Conservation (phyloP, 2,888 invertebrate species). For the Eupithecia exiguata region DNA sequence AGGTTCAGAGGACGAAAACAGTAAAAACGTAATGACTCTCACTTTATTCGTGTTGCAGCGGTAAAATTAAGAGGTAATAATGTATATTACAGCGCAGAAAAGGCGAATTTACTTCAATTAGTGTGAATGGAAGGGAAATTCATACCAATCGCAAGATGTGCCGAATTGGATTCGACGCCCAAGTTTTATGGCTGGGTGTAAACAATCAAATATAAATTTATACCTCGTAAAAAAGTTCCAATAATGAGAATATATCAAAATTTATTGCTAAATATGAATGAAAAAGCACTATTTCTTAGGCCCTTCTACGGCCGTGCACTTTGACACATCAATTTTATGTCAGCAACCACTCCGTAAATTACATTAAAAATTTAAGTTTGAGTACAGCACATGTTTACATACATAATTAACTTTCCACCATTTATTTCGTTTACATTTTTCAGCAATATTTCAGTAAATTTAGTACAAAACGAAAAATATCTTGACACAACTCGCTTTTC, state of each 20-base stretch:
- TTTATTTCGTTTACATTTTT: slow-evolving; percentile 62
- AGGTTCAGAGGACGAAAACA: neutral
- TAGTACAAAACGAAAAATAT: slow-evolving; percentile 72
- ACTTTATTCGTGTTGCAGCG: neutral
- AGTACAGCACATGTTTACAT: slow-evolving; percentile 42
- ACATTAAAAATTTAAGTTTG: slow-evolving; percentile 21
- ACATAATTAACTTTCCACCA: slow-evolving; percentile 49
- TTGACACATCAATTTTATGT: slow-evolving; percentile 74
- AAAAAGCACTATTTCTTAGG: slow-evolving; percentile 66
- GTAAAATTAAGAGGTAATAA: neutral
- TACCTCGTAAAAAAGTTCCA: slow-evolving; percentile 13
- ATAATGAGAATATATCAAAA: slow-evolving; percentile 40
- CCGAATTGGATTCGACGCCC: slow-evolving; percentile 61
- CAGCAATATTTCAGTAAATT: slow-evolving; percentile 43
- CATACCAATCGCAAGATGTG: slow-evolving; percentile 67
- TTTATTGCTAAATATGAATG: slow-evolving; percentile 55
- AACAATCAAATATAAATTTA: slow-evolving; percentile 12
- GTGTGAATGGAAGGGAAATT: slow-evolving; percentile 59
- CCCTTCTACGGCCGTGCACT: slow-evolving; percentile 67
- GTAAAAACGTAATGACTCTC: neutral
- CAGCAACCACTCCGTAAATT: slow-evolving; percentile 42
- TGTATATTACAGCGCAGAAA: slow-evolving; percentile 24
- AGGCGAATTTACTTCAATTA: slow-evolving; percentile 56
- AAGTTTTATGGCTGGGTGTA: slow-evolving; percentile 37
- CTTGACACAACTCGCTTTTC: slow-evolving; percentile 73